Evolutionary conservation across 2,113 vertebrate genomes (phyloP), one percentile per base, ranked within the genome.

Genomic region (Shinisaurus crocodilurus): DNA sequence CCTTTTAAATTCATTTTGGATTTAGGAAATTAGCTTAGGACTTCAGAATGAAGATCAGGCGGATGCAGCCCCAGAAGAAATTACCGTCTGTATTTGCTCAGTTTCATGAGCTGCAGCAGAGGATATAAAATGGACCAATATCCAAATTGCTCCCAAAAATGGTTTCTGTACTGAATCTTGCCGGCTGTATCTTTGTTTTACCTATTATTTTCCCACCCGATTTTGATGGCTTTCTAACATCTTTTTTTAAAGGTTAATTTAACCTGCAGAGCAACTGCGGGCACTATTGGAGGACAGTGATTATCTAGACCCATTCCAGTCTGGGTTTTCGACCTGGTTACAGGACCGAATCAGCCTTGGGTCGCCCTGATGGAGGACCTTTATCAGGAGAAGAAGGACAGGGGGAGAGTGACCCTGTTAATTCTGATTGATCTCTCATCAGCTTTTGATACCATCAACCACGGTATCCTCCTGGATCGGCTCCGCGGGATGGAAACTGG

Each of bases 1-100:
- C 37, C 80, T 89, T 60, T 89, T 60, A 86, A n/a, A 89, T 83
- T 89, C 82, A 75, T 83, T 89, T 82, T 25, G 88, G 50, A 89
- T 89, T 89, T 83, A 83, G 81, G 79, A 43, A 50, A 43, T 74
- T 57, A 89, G 37, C 12, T 32, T 37, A 45, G 37, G 54, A 27
- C 37, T 63, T 25, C 43, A 27, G 32, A 57, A 43, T 60, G 82
- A 23, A 32, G 12, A 89, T 63, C 67, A 63, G 50, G 9, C 67
- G 4, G 37, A 75, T 65, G 65, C 32, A 13, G n/a, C 48, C 87
- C 57, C 1, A 2, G 34, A n/a, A 82, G 69, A 89, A 89, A 89
- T 45, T 6, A 8, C 69, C 6, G 12, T 43, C 54, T 60, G n/a
- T 15, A 74, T 74, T 75, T 82, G 70, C 50, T 75, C 69, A 32